Evolutionary conservation across 2,113 vertebrate genomes (phyloP), one percentile per base, ranked within the genome.

Genomic region (Theristicus caerulescens): DNA sequence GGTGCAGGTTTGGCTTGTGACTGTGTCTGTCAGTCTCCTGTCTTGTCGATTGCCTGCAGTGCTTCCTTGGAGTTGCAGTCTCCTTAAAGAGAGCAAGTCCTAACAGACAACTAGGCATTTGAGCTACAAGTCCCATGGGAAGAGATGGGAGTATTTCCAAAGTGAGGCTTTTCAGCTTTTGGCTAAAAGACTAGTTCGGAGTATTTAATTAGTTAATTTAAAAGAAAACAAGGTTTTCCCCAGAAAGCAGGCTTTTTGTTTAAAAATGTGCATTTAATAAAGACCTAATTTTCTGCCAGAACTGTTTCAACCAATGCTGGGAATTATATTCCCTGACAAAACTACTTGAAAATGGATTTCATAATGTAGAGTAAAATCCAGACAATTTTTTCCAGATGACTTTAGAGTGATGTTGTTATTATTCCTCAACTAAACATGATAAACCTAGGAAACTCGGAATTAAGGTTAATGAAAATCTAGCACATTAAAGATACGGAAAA

Each of bases 231-330:
- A 94, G 17, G 47, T 89, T 94, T 94, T 72, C 88, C 61, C 44
- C 86, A 94, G 86, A 87, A 97, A 97, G 73, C 65, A 61, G 49
- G 70, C 70, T 76, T 93, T 96, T 91, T 84, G 67, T 94, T 92
- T 92, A 55, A 92, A 97, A 97, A 96, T 94, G 77, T 97, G 95
- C 70, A 69, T 96, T 95, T 95, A 96, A 96, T 97, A 95, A 96
- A 94, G 82, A 86, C 52, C 64, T 92, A 92, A 96, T 97, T 97
- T 97, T 96, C 86, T 2, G 5, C 81, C 83, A 94, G 91, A 93
- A 88, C 34, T 94, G 65, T 89, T 95, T 95, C 88, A 93, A 86
- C 93, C 77, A 93, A 89, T 91, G 77, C 88, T 94, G 86, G 73
- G 88, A 96, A 94, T 97, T 97, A 85, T 38, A 83, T 77, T 92